Evolutionary conservation across 2,113 vertebrate species (phyloP), one percentile per base, ranked within the genome.

Genomic region (Nannospalax galili): DNA sequence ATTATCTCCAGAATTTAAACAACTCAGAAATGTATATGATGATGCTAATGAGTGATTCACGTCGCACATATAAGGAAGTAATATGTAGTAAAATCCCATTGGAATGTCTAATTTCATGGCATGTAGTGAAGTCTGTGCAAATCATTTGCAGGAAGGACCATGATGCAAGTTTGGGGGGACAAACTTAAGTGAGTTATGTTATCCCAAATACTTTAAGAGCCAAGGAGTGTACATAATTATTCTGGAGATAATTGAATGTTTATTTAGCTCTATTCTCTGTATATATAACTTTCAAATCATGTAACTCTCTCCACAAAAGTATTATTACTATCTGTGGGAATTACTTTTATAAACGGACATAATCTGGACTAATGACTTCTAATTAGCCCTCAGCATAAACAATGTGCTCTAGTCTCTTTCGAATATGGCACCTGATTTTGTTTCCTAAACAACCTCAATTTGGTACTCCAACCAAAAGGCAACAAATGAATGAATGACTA

Each of bases 201-300:
- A 73, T 15, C 15, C 24, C 35, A 67, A 42, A 65, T 79, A 19
- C 4, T 95, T 64, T 56, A 2, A 95, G 14, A 64, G 4, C 3
- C 60, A 79, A 3, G 22, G 12, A 91, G 20, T 5, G 14, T 73
- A 78, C 12, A 81, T 62, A 82, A 88, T 73, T 75, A 74, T 24
- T 14, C 1, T 94, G 7, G 28, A 73, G 3, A 67, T 52, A 73
- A 87, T 6, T 7, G 30, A 81, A 35, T 70, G 93, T 64, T 94
- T 86, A 90, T 79, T 92, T 35, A 85, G 72, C 48, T 75, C 91
- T 92, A 56, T 65, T 86, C 30, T 92, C 86, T 70, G 3, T 84
- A 42, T 0, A 86, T 92, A 42, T 4, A 22, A 62, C 17, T 60
- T 62, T 93, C 72, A 94, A 16, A 3, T 92, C 17, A 72, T 86